These are phyloP conservation scores for Camponotus pennsylvanicus DNA, from an alignment of 1,140 invertebrate species.

Conservation along the genomic window DNA sequence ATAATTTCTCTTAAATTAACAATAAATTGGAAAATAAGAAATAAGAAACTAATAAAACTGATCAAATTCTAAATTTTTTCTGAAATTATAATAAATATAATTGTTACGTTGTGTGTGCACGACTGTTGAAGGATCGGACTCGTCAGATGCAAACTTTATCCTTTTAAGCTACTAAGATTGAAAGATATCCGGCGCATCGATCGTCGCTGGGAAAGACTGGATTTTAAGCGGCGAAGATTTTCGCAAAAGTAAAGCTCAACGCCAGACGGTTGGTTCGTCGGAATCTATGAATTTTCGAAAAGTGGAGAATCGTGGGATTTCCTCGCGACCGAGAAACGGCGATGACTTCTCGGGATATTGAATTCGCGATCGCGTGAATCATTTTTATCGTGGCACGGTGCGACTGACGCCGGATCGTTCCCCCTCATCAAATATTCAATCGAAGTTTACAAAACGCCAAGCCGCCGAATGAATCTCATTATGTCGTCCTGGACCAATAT, in stretches of 20 bases:
- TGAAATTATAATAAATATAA: background rate
- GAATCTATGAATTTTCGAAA: slow-evolving; percentile 66
- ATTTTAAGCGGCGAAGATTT: slow-evolving; percentile 59
- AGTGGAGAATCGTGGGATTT: slow-evolving; percentile 47
- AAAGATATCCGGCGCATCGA: slow-evolving; percentile 32
- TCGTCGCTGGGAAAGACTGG: background rate
- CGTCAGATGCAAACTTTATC: background rate
- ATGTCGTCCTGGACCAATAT: slow-evolving; percentile 44
- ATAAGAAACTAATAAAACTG: background rate
- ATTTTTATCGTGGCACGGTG: slow-evolving; percentile 58
- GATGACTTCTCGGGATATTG: slow-evolving; percentile 56
- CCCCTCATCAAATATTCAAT: slow-evolving; percentile 68
- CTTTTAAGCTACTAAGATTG: slow-evolving; percentile 36
- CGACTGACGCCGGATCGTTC: slow-evolving; percentile 33
- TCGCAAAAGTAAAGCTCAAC: slow-evolving; percentile 48
- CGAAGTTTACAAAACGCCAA: slow-evolving; percentile 61
- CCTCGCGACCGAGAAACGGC: slow-evolving; percentile 22
- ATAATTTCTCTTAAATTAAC: background rate
- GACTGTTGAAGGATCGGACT: background rate
- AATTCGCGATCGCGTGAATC: slow-evolving; percentile 63
- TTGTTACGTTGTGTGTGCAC: too few species aligned
- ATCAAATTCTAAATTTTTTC: background rate
- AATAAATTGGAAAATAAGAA: background rate
- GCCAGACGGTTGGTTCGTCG: slow-evolving; percentile 32
- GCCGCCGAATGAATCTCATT: slow-evolving; percentile 60